phyloP scores from a whole-genome alignment of 1,140 invertebrate species.

The Bombyx mori region ASM3026992v2 NC_085110.1:2268501-2269000 shows the following conservation, averaged over 20 bases:
- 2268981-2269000: slow-evolving; percentile 40
- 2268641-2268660: slow-evolving; percentile 37
- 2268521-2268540: slow-evolving; percentile 49
- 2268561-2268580: slow-evolving; percentile 47
- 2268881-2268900: slow-evolving; percentile 78
- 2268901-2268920: slow-evolving; percentile 70
- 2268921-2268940: slow-evolving; percentile 29
- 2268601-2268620: slow-evolving; percentile 55
- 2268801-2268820: slow-evolving; percentile 80
- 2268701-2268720: slow-evolving; percentile 61
- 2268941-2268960: slow-evolving; percentile 11
- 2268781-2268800: slow-evolving; percentile 86
- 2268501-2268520: slow-evolving; percentile 24
- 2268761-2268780: slow-evolving; percentile 51
- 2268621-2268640: slow-evolving; percentile 48
- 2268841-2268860: slow-evolving; percentile 72
- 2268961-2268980: slow-evolving; percentile 16
- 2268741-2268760: slow-evolving; percentile 61
- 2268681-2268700: slow-evolving; percentile 73
- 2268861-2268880: slow-evolving; percentile 84
- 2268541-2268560: slow-evolving; percentile 37
- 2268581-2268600: slow-evolving; percentile 63
- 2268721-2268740: slow-evolving; percentile 58
- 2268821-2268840: slow-evolving; percentile 43
- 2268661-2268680: slow-evolving; percentile 72